Base-by-base conservation (phyloP, 92 coral and sea anemone species). In the Zoanthus solanderi region DNA sequence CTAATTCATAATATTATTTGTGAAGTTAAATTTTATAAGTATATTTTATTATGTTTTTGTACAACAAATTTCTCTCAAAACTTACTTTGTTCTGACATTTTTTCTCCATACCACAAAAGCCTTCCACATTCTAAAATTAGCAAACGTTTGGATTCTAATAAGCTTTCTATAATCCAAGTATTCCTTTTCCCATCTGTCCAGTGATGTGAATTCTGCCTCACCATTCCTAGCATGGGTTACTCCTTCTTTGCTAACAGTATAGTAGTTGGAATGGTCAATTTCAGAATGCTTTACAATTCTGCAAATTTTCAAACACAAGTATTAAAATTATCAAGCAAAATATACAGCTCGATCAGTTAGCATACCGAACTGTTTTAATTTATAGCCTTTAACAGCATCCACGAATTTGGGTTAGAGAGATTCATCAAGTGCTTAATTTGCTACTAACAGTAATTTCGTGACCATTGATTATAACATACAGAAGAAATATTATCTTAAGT, bases 21-120 rank as follows among this genome's bases (percentile, higher is more conserved):
- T 11, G 9, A 50, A 50, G 9, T 50, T 7, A 50, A 7, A 50
- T 7, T 4, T 50, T 7, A 50, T 50, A 7, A 50, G 0, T 50
- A 7, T 50, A 7, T 50, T 7, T 50, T 7, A 1, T 7, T 50
- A 50, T 4, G 56, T 50, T 50, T 11, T 7, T 50, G 56, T 50
- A 50, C 7, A 10, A 6, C 56, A 50, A 50, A 50, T 50, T 50
- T 50, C 56, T 50, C 9, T 50, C 56, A 50, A 50, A 37, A 78
- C 99, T 90, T 90, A 96, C 98, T 96, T 96, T 79, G 98, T 93
- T 69, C 94, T 90, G 61, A 96, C 99, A 90, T 96, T 96, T 76
- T 96, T 96, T 67, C 99, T 89, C 99, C 99, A 96, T 2, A 96
- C 99, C 7, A 95, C 99, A 90, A 96, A 96, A 53, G 99, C 99